phyloP scores from a whole-genome alignment of 2,113 vertebrate genomes.

The Narcine bancroftii region DNA sequence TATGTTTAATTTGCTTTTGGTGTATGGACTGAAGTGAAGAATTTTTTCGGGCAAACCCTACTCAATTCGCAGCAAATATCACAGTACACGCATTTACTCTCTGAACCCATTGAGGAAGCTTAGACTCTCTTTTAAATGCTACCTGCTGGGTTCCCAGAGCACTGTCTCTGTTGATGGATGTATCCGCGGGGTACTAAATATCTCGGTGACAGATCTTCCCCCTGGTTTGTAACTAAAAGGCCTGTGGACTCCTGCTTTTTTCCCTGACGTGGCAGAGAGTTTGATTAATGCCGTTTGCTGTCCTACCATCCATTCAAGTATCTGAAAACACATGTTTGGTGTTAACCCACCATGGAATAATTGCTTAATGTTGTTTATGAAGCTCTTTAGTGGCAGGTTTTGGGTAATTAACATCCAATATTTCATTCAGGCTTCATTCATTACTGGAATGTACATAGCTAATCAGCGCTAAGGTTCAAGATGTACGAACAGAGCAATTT shows the following conservation, averaged over 20 bases:
- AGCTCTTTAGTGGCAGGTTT: conserved; percentile 10
- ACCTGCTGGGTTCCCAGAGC: background rate
- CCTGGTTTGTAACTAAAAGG: background rate
- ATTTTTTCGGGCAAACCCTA: background rate
- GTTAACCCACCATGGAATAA: conserved; percentile 15
- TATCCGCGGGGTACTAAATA: background rate
- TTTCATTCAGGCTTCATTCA: background rate
- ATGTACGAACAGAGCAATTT: background rate
- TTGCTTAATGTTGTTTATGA: conserved; percentile 29
- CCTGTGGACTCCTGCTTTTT: background rate
- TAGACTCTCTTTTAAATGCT: background rate
- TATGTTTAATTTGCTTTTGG: background rate
- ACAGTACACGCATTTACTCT: background rate
- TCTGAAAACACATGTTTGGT: conserved; percentile 23
- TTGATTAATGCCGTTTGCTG: background rate
- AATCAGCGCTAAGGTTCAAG: background rate
- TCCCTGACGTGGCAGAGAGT: background rate
- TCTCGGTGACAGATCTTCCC: background rate
- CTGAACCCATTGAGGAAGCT: background rate
- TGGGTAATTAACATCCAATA: conserved; percentile 29
- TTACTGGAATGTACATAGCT: background rate
- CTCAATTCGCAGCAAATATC: background rate
- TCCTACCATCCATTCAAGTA: background rate
- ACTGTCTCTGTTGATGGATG: conserved; percentile 12
- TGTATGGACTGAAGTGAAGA: too few relatives aligned